Percentiles rank a stretch among this genome's conserved stretches.
These are phyloP conservation scores for Drosophila suzukii DNA, from an alignment of 1,140 invertebrate genomes.

Conservation along the genomic window DNA sequence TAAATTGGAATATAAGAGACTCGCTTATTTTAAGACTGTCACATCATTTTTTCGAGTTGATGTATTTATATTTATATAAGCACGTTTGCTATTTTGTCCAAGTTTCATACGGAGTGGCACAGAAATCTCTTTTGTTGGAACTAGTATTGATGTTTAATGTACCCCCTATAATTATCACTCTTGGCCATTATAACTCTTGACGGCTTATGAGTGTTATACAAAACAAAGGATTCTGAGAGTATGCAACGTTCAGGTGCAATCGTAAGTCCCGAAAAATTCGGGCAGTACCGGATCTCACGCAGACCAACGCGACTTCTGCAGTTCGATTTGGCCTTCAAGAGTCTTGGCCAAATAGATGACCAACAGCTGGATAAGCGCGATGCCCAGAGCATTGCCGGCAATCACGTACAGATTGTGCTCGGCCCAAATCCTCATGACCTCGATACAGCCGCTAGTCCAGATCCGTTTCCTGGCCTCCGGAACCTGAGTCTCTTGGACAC, in stretches of 20 bases:
- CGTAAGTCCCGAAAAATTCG: slow-evolving; percentile 32
- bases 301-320: slow-evolving; percentile 92
- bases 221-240: neutral
- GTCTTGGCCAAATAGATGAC: slow-evolving; percentile 96
- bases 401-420: slow-evolving; percentile 95
- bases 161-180: no score
- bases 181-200: no score
- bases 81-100: neutral
- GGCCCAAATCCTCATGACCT: slow-evolving; percentile 93
- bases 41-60: neutral
- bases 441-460: slow-evolving; percentile 95
- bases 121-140: no score
- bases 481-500: slow-evolving; percentile 91
- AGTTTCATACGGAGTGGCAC: neutral
- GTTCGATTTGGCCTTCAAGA: slow-evolving; percentile 94
- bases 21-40: slow-evolving; percentile 1
- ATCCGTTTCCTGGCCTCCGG: slow-evolving; percentile 94
- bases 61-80: neutral
- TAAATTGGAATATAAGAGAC: neutral
- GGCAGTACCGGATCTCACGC: slow-evolving; percentile 37
- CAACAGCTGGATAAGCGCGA: slow-evolving; percentile 93
- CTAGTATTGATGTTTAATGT: no score
- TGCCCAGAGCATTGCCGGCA: slow-evolving; percentile 91
- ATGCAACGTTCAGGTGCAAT: slow-evolving; percentile 2
- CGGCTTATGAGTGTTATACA: slow-evolving; percentile 4